phyloP scores from a whole-genome alignment of 1,140 invertebrate genomes.

The Neodiprion fabricii region DNA sequence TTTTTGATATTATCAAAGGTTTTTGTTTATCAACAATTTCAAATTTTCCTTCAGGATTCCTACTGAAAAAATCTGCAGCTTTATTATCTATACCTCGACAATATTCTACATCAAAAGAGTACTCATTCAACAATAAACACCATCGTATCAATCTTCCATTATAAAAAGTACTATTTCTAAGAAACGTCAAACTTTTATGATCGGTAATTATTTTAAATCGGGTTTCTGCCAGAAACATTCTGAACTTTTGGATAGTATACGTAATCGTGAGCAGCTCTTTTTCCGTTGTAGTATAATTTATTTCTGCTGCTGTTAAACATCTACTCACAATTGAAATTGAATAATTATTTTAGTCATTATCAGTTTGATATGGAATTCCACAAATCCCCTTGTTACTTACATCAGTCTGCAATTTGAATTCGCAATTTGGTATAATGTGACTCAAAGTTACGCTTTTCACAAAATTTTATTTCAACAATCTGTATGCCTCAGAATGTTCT shows the following conservation, averaged over 20 bases:
- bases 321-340: conserved; percentile 20
- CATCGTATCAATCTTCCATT: conserved; percentile 10
- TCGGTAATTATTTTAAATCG: conserved; percentile 18
- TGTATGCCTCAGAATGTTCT: conserved; percentile 22
- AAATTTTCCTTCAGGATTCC: conserved; percentile 10
- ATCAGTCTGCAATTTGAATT: conserved; percentile 29
- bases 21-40: background rate
- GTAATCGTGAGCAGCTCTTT: conserved; percentile 17
- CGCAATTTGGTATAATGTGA: conserved; percentile 10
- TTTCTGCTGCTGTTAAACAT: conserved; percentile 13
- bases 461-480: conserved; percentile 28
- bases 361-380: conserved; percentile 30
- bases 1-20: background rate
- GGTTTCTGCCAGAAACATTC: conserved; percentile 8
- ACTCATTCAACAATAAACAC: conserved; percentile 16
- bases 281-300: conserved; percentile 18
- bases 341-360: conserved; percentile 11
- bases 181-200: conserved; percentile 13
- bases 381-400: conserved; percentile 25
- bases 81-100: conserved; percentile 17
- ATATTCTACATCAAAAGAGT: conserved; percentile 7
- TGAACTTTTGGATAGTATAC: conserved; percentile 11
- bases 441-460: conserved; percentile 13
- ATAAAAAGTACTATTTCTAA: conserved; percentile 10
- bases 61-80: conserved; percentile 7